Evolutionary conservation across 2,888 invertebrate genomes (phyloP).

Genomic region (Apotomis betuletana): DNA sequence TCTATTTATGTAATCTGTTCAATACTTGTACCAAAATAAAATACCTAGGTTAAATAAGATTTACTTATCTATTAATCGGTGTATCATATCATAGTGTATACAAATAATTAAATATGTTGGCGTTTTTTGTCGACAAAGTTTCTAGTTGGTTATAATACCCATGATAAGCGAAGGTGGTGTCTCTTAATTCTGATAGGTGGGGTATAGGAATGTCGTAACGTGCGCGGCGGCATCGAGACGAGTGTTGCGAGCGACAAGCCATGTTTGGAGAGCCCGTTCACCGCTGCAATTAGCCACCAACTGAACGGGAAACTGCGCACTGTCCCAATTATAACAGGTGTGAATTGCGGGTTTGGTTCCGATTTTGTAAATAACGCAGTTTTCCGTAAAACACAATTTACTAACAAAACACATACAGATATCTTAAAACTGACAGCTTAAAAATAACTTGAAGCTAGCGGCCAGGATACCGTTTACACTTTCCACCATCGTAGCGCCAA

Average conservation of each 20-base stretch:
- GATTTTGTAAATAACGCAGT: neutral
- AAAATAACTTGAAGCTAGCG: too few species aligned
- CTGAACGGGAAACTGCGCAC: slow-evolving; percentile 30
- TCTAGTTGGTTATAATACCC: slow-evolving; percentile 3
- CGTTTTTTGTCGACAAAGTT: neutral
- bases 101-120: neutral
- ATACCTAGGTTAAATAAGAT: neutral
- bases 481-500: too few species aligned
- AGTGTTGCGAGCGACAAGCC: slow-evolving; percentile 15
- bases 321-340: slow-evolving; percentile 1
- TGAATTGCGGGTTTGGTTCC: too few species aligned
- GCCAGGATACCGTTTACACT: too few species aligned
- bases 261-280: slow-evolving; percentile 33
- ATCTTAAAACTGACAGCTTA: too few species aligned
- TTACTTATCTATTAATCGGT: neutral
- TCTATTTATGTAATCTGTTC: too few species aligned
- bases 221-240: slow-evolving; percentile 4
- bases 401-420: too few species aligned
- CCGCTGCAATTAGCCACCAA: slow-evolving; percentile 30
- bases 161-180: neutral
- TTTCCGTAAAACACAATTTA: too few species aligned
- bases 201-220: slow-evolving; percentile 30
- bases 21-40: neutral
- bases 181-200: neutral
- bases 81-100: neutral